Evolutionary conservation across 2,113 vertebrate genomes (phyloP).

Genomic region (Ciconia boyciana): DNA sequence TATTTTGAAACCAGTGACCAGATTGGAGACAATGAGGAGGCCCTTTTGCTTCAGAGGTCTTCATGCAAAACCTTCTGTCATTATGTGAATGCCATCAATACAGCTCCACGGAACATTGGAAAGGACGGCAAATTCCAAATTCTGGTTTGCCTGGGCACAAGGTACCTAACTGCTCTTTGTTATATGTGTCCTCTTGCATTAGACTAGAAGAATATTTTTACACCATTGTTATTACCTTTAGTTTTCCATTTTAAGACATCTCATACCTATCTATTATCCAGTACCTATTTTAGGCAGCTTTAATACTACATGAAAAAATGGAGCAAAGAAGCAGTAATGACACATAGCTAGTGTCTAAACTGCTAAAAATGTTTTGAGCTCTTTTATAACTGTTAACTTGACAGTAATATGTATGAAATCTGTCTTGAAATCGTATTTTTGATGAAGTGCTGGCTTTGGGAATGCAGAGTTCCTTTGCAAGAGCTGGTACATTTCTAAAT

Average conservation of each 20-base stretch:
- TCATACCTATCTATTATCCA: neutral
- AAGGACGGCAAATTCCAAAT: slow-evolving; percentile 98
- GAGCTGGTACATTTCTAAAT: neutral
- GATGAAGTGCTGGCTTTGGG: neutral
- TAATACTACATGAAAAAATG: neutral
- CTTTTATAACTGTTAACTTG: neutral
- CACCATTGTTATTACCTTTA: neutral
- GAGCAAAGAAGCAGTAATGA: neutral
- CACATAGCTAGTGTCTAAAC: neutral
- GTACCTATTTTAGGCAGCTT: neutral
- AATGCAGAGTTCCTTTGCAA: neutral
- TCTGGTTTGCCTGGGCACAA: slow-evolving; percentile 91
- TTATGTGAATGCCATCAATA: slow-evolving; percentile 89
- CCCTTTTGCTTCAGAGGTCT: slow-evolving; percentile 76
- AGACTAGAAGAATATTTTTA: neutral
- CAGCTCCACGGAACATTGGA: slow-evolving; percentile 89
- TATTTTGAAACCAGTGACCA: slow-evolving; percentile 90
- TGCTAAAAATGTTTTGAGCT: neutral
- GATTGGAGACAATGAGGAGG: slow-evolving; percentile 82
- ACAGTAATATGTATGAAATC: neutral
- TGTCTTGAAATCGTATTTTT: neutral
- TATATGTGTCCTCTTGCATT: neutral
- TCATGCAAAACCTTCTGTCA: slow-evolving; percentile 87
- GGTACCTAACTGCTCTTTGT: slow-evolving; percentile 69
- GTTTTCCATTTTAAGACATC: neutral